phyloP scores from a whole-genome alignment of 2,888 invertebrate species.

The Scotopteryx bipunctaria region DNA sequence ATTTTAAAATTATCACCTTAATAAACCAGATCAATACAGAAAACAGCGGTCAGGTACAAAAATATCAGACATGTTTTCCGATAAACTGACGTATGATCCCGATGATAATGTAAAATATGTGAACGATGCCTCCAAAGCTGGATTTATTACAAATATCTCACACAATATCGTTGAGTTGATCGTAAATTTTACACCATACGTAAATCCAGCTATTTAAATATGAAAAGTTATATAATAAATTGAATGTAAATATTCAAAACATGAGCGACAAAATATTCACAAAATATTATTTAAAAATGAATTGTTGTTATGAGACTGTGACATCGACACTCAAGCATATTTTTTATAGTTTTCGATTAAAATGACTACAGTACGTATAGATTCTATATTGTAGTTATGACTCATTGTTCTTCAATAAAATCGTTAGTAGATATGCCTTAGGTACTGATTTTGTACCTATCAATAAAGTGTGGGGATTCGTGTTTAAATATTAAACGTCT shows the following conservation, averaged over 20 bases:
- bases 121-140: slow-evolving; percentile 26
- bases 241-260: neutral
- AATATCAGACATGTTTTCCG: slow-evolving; percentile 9
- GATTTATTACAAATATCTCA: slow-evolving; percentile 36
- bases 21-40: neutral
- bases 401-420: too few species aligned
- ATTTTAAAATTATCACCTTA: neutral
- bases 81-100: slow-evolving; percentile 26
- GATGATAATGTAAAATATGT: slow-evolving; percentile 21
- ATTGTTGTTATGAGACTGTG: too few species aligned
- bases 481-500: too few species aligned
- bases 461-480: too few species aligned
- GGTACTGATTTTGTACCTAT: too few species aligned
- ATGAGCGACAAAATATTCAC: neutral
- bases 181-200: slow-evolving; percentile 31
- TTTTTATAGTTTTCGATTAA: too few species aligned
- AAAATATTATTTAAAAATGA: neutral
- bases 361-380: too few species aligned
- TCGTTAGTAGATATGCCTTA: too few species aligned
- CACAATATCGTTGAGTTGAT: slow-evolving; percentile 32
- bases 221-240: neutral
- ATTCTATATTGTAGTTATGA: too few species aligned
- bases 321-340: too few species aligned
- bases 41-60: neutral
- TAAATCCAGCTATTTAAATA: slow-evolving; percentile 18